Base-by-base conservation (phyloP, 2,888 invertebrate genomes). In the Hesperia comma region DNA sequence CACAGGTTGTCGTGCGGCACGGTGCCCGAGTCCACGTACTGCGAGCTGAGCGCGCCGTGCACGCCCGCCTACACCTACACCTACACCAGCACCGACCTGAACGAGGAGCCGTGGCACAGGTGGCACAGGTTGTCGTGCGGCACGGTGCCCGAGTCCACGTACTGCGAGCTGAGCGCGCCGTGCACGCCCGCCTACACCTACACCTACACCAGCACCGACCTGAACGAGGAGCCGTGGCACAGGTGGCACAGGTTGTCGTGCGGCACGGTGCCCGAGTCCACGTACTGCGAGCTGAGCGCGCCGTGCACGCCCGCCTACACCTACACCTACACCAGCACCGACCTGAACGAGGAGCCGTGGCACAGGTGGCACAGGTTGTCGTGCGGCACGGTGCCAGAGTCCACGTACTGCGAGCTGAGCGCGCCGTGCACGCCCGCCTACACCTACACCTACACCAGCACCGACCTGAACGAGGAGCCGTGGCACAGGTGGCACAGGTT, bases 261-360 rank as follows among this genome's bases (percentile, higher is more conserved):
- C 0, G 97, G 97, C 57, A 96, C 95, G 0, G 96, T 97, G 6
- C 94, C 95, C 64, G 96, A 95, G 88, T 97, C 97, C 33, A 95
- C 95, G 78, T 97, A 97, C 83, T 98, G 97, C 0, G 95, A 94
- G 83, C 96, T 97, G 32, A 98, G 94, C 0, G 98, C 97, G 0
- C 99, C 99, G 0, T 99, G 99, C 1, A 98, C 96, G 84, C 99
- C 99, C n/a, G 97, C 96, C 86, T 99, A n/a, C n/a, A n/a, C n/a
- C n/a, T n/a, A n/a, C n/a, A n/a, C n/a, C n/a, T n/a, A n/a, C n/a
- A n/a, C n/a, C n/a, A n/a, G n/a, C n/a, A 26, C 26, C n/a, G n/a
- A 53, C 76, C 75, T 71, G 78, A 75, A 94, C 0, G 92, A 88
- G 0, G 95, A 93, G 0, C 98, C 98, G 76, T 98, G 97, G 76